These are phyloP conservation scores for Prionailurus viverrinus DNA, from an alignment of 2,113 vertebrate species.

Conservation along the genomic window DNA sequence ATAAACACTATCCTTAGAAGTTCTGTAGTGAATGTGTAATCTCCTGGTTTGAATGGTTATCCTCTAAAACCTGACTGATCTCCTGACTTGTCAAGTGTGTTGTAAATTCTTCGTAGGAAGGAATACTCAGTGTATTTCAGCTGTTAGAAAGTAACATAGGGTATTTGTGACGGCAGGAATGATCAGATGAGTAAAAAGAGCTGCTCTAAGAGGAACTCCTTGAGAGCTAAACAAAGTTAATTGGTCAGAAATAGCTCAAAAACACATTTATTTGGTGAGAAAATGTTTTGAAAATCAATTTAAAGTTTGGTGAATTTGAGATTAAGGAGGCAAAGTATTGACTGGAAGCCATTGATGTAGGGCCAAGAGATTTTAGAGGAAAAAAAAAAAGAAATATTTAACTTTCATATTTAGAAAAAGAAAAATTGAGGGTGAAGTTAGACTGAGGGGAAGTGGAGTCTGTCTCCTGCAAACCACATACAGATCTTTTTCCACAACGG, in stretches of 20 bases:
- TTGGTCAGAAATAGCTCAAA: conserved; percentile 17
- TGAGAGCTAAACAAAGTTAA: neutral
- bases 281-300: conserved; percentile 60
- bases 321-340: conserved; percentile 28
- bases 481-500: neutral
- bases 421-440: conserved; percentile 43
- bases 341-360: neutral
- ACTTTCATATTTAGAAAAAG: conserved; percentile 10
- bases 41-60: neutral
- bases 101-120: neutral
- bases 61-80: neutral
- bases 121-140: neutral
- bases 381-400: conserved; percentile 41
- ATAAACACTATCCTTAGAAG: neutral
- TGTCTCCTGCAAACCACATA: neutral
- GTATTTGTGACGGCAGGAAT: neutral
- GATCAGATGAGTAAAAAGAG: neutral
- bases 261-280: neutral
- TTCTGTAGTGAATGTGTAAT: neutral
- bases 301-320: conserved; percentile 54
- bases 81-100: neutral
- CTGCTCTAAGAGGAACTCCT: neutral
- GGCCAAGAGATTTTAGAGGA: conserved; percentile 33
- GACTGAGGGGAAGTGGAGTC: neutral
- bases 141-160: neutral